Conservation (phyloP, 2,797 vertebrate genomes). For the Pagetopsis macropterus region DNA sequence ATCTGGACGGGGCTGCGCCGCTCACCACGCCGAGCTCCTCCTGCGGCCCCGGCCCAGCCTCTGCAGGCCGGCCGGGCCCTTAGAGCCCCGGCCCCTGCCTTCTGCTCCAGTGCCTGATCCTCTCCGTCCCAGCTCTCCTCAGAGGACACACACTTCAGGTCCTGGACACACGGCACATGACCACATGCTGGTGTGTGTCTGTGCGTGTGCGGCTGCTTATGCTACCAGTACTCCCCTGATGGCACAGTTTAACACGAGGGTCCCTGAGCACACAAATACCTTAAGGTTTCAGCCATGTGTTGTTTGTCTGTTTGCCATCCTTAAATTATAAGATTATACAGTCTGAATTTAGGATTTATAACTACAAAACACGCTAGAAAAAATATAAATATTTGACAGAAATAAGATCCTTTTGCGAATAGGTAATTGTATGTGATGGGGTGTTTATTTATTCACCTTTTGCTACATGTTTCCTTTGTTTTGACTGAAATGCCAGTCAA, state of each 20-base stretch:
- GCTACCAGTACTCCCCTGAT: constrained; percentile 9
- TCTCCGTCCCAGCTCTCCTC: constrained; percentile 49
- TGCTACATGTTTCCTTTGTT: constrained; percentile 2
- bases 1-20: constrained; percentile 86
- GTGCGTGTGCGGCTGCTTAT: constrained; percentile 3
- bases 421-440: background rate
- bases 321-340: background rate
- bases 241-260: constrained; percentile 16
- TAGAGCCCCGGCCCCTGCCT: constrained; percentile 58
- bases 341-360: background rate
- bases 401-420: background rate
- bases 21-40: constrained; percentile 80
- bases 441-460: constrained; percentile 44
- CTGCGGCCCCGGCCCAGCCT: constrained; percentile 53
- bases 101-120: constrained; percentile 67
- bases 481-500: constrained; percentile 68
- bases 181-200: constrained; percentile 13
- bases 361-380: background rate
- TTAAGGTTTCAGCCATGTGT: background rate
- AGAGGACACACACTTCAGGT: constrained; percentile 53
- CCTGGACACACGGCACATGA: constrained; percentile 24
- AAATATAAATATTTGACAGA: background rate
- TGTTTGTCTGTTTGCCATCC: background rate
- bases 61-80: constrained; percentile 58
- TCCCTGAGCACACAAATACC: constrained; percentile 24